These are phyloP conservation scores for Phylloscopus trochiloides DNA, from an alignment of 2,113 vertebrate genomes.

Conservation along the genomic window DNA sequence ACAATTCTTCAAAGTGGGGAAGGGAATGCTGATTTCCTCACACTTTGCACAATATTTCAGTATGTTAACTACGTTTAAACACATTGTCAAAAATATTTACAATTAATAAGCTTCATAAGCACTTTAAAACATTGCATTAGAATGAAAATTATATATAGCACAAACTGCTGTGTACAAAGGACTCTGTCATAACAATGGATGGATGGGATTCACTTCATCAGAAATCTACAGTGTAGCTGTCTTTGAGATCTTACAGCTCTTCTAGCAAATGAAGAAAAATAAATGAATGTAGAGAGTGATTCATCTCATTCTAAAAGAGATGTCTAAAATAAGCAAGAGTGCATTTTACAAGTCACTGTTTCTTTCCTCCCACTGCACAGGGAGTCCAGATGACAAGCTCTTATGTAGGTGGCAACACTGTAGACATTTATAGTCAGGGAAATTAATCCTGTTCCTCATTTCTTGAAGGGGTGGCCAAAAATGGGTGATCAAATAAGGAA, in stretches of 20 bases:
- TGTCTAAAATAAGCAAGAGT: conserved; percentile 19
- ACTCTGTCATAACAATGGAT: not conserved
- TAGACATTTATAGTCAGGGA: not conserved
- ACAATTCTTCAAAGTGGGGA: not conserved
- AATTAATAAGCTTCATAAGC: not conserved
- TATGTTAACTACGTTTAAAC: not conserved
- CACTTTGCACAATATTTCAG: not conserved
- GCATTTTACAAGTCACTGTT: not conserved
- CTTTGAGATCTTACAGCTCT: not conserved
- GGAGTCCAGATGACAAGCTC: not conserved
- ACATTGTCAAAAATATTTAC: not conserved
- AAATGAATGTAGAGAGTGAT: not conserved
- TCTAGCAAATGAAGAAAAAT: not conserved
- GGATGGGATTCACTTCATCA: not conserved
- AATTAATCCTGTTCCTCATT: not conserved
- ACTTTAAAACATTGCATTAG: not conserved
- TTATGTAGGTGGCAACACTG: conserved; percentile 3
- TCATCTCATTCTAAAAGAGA: not conserved
- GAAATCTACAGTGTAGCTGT: not conserved
- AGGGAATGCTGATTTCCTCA: not conserved
- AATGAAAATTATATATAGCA: not conserved
- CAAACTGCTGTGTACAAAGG: not conserved
- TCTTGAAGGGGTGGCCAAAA: not conserved
- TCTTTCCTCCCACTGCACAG: not conserved
- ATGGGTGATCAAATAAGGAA: not conserved